Evolutionary conservation across 2,113 vertebrate genomes (phyloP), one percentile per base, ranked within the genome.

Genomic region (Pterophyllum scalare): DNA sequence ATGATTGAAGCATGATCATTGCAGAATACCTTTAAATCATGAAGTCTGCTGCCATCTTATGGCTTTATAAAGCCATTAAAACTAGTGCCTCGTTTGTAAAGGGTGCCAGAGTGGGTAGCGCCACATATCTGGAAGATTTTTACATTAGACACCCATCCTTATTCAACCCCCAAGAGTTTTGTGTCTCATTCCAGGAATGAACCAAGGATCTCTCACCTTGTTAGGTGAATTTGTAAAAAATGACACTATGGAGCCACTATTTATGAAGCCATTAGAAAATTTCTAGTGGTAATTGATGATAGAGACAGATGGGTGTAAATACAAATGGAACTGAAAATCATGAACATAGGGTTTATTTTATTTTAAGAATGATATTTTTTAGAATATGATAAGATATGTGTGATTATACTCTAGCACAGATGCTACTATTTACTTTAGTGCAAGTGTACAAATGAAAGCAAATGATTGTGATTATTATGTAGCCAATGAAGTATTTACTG

Each of bases 11-110:
- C 40, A 14, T 7, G 28, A 13, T 28, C 0, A 7, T 46, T 3
- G 38, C 19, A 33, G 22, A 15, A 7, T 49, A 4, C 3, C 54
- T 79, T 35, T 15, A 59, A 89, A 80, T 3, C 59, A 65, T 14
- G 38, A 70, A 35, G 8, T 58, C 72, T 81, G 56, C 75, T 78
- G 90, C 83, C 90, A 87, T 86, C 90, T 88, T 75, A 76, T 93
- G 93, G 93, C 60, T 14, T 49, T 6, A 19, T 58, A 5, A 76
- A 60, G 56, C 19, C 7, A 83, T 2, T 43, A 49, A 49, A 67
- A 22, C 15, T 28, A 11, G 40, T 67, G 26, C 22, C 64, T 67
- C 46, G 9, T 67, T 46, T 40, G 49, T 15, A 11, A 67, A 15
- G 17, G 17, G 7, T 19, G 17, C 7, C 49, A 52, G 6, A 52